Conservation (phyloP, 2,888 invertebrate genomes). For the Ischnus inquisitorius region DNA sequence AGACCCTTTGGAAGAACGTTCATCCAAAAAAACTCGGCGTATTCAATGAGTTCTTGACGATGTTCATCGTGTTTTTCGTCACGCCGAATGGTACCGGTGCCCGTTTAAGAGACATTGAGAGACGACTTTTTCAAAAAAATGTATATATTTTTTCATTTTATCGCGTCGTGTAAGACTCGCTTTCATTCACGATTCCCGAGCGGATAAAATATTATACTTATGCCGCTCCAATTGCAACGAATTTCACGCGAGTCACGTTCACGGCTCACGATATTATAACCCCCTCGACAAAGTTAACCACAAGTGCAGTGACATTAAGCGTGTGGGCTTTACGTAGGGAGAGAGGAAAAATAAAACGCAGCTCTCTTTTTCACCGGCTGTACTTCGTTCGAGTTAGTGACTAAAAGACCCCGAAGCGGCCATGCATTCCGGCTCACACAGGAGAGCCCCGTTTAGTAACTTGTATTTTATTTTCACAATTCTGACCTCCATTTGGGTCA, state of each 20-base stretch:
- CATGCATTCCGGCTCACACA: background rate
- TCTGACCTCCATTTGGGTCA: slow-evolving; percentile 5
- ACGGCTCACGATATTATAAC: background rate
- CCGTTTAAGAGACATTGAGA: background rate
- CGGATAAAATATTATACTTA: slow-evolving; percentile 3
- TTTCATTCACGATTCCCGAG: slow-evolving; percentile 25
- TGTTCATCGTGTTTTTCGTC: background rate
- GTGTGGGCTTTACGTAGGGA: background rate
- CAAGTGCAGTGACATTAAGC: slow-evolving; percentile 18
- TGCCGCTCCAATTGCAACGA: slow-evolving; percentile 26
- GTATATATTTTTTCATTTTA: slow-evolving; percentile 8
- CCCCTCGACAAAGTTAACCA: slow-evolving; percentile 22
- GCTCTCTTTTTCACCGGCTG: background rate
- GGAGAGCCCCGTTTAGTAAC: background rate
- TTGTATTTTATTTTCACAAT: background rate
- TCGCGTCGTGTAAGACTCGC: slow-evolving; percentile 31
- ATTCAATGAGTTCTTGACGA: background rate
- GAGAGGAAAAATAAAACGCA: slow-evolving; percentile 13
- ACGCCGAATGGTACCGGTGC: background rate
- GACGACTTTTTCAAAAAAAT: background rate
- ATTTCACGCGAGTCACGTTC: slow-evolving; percentile 20
- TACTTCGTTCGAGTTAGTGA: slow-evolving; percentile 4
- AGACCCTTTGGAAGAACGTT: background rate
- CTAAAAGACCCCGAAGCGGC: background rate
- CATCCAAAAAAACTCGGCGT: background rate